Conservation (phyloP, 2,888 invertebrate genomes). For the Aelia acuminata region DNA sequence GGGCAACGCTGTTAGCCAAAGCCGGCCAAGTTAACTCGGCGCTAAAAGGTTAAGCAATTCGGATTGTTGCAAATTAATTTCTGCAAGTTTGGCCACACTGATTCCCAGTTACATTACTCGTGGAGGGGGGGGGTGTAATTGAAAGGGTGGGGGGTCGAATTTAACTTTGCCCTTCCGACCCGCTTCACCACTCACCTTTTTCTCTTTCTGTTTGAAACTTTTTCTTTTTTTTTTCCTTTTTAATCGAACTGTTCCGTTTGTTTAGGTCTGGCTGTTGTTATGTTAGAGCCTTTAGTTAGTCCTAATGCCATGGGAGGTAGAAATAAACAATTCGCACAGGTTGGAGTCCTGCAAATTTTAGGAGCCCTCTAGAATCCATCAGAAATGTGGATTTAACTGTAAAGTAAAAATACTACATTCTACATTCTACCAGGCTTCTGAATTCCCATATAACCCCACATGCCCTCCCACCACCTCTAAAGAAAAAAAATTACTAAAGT, state of each 20-base stretch:
- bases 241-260: conserved; percentile 7
- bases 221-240: conserved; percentile 13
- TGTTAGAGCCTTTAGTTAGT: neutral
- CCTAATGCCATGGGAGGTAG: neutral
- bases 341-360: no score
- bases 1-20: conserved; percentile 24
- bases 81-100: conserved; percentile 37
- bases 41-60: conserved; percentile 37
- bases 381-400: no score
- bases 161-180: conserved; percentile 6
- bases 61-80: conserved; percentile 38
- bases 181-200: neutral
- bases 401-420: no score
- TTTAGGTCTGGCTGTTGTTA: neutral
- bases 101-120: conserved; percentile 38
- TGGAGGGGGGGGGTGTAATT: no score
- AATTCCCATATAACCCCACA: no score
- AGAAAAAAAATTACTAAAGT: no score
- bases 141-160: conserved; percentile 15
- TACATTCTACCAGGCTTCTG: no score
- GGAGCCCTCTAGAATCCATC: no score
- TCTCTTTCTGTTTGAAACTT: conserved; percentile 37
- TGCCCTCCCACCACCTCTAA: no score
- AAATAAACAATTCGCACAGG: neutral
- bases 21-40: neutral